A percentile compares a stretch with the other conserved stretches of the same genome.
Evolutionary conservation across 2,888 invertebrate species (phyloP).

Genomic region (Apamea sordens): DNA sequence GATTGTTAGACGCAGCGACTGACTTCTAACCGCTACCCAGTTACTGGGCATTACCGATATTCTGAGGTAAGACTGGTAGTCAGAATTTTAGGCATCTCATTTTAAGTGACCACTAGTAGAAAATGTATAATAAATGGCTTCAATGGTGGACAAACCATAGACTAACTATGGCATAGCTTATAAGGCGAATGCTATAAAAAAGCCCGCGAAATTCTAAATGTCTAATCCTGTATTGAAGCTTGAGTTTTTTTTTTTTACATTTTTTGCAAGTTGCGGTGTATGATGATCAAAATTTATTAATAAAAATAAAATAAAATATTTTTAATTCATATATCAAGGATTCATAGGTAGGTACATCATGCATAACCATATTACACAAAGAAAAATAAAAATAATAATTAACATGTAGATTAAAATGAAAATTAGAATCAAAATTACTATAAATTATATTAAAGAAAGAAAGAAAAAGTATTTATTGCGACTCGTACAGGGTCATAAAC

Average conservation of each 20-base stretch:
- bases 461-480: too few relatives aligned
- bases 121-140: too few relatives aligned
- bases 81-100: conserved; percentile 3
- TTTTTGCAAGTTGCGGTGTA: background rate
- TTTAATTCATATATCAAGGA: too few relatives aligned
- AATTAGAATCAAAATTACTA: too few relatives aligned
- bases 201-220: background rate
- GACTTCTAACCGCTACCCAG: conserved; percentile 18
- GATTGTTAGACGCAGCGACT: conserved; percentile 1
- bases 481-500: too few relatives aligned
- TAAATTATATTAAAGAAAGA: too few relatives aligned
- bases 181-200: background rate
- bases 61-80: conserved; percentile 41
- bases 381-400: too few relatives aligned
- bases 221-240: too few relatives aligned
- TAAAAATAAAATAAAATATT: too few relatives aligned
- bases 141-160: background rate
- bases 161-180: background rate
- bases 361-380: too few relatives aligned
- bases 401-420: too few relatives aligned
- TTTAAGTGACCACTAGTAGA: background rate
- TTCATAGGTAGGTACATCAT: too few relatives aligned
- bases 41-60: conserved; percentile 2
- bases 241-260: background rate
- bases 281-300: background rate